These are phyloP conservation scores for Lordiphosa andalusiaca DNA, from an alignment of 2,888 invertebrate genomes.

Conservation along the genomic window DNA sequence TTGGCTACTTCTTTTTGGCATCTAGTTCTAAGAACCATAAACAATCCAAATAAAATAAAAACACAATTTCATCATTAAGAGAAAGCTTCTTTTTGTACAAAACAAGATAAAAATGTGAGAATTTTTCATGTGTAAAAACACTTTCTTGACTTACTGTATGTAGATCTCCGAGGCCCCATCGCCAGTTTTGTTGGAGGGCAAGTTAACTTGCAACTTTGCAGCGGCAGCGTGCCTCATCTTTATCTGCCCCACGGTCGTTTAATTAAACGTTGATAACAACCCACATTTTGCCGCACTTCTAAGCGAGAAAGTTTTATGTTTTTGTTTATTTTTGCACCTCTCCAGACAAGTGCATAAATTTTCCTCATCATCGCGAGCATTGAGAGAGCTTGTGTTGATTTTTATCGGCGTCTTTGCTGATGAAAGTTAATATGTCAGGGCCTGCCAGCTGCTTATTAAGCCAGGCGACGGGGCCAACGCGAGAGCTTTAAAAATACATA, in stretches of 20 bases:
- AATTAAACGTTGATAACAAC: slow-evolving; percentile 40
- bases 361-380: slow-evolving; percentile 35
- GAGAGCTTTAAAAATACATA: slow-evolving; percentile 62
- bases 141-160: too few species aligned
- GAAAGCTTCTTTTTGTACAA: too few species aligned
- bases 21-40: too few species aligned
- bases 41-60: too few species aligned
- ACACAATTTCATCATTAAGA: too few species aligned
- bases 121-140: too few species aligned
- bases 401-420: slow-evolving; percentile 40
- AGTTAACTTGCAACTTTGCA: slow-evolving; percentile 1
- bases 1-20: too few species aligned
- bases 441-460: slow-evolving; percentile 44
- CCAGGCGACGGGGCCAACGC: slow-evolving; percentile 25
- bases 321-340: slow-evolving; percentile 21
- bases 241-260: slow-evolving; percentile 3
- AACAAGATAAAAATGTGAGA: too few species aligned
- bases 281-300: slow-evolving; percentile 1
- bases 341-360: slow-evolving; percentile 41
- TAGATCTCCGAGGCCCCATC: not conserved
- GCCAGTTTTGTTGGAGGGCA: too few species aligned
- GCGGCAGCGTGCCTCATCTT: not conserved
- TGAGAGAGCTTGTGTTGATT: slow-evolving; percentile 39
- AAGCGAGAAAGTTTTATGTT: slow-evolving; percentile 4
- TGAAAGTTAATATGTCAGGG: slow-evolving; percentile 46